Conservation (phyloP, 64 coral and sea anemone species). For the Stylophora pistillata region DNA sequence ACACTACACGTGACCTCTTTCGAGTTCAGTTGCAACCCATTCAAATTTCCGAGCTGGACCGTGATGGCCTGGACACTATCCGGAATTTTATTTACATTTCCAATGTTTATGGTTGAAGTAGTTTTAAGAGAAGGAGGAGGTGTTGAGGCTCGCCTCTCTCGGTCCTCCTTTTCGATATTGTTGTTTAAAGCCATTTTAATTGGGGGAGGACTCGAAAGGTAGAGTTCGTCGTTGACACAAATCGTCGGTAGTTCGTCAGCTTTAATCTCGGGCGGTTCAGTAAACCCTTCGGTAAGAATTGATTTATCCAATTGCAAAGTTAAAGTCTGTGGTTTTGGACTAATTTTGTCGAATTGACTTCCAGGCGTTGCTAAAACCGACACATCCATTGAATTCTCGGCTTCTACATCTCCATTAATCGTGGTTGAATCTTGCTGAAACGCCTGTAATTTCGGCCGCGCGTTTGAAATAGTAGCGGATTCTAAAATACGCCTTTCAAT, state of each 20-base stretch:
- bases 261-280: background rate
- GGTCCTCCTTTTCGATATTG: conserved; percentile 31
- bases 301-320: conserved; percentile 8
- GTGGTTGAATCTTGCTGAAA: background rate
- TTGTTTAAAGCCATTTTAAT: background rate
- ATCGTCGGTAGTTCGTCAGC: background rate
- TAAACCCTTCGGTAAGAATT: background rate
- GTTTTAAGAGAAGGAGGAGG: background rate
- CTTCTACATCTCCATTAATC: background rate
- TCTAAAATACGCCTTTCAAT: background rate
- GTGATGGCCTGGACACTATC: conserved; percentile 27
- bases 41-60: conserved; percentile 9
- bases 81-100: background rate
- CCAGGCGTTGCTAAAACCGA: background rate
- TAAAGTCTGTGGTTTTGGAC: background rate
- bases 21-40: conserved; percentile 20
- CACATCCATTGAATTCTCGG: too few species aligned
- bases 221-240: conserved; percentile 24
- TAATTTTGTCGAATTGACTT: background rate
- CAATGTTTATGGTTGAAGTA: background rate
- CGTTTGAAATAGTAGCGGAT: background rate
- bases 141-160: background rate
- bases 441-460: background rate
- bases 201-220: background rate
- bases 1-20: background rate